Base-by-base conservation (phyloP, 2,113 vertebrate species). In the Paramisgurnus dabryanus region DNA sequence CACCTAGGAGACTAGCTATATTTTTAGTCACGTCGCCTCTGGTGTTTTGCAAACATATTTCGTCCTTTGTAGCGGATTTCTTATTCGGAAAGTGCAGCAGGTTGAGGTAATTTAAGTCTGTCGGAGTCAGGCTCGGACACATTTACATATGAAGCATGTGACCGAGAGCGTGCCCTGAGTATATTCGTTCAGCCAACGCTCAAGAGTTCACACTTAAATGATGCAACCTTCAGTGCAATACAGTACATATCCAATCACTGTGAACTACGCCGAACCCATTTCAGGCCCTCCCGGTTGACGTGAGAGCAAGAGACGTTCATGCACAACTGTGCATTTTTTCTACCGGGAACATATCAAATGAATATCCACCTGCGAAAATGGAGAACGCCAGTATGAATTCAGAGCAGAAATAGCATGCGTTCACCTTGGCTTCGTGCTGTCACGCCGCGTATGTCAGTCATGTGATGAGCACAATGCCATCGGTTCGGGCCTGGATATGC, bases 1-100 rank as follows among this genome's bases (percentile, higher is more conserved):
- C 82, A 85, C 84, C 84, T 77, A 82, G 84, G 79, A 84, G 74
- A 82, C 83, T 72, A 83, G 83, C 49, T 67, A 63, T 87, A 87
- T 87, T 83, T 85, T 80, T 83, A 85, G 83, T 81, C 79, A 22
- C 50, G 68, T 69, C 73, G 78, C 77, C 67, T 74, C 77, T 74
- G 81, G 81, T 86, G 83, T 86, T 84, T 80, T 84, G 72, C 79
- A 84, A 84, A 80, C 73, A 84, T 78, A 75, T 65, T 82, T 67
- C 67, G 67, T 81, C 67, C 67, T 82, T 79, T 80, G 76, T 79
- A 82, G 68, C n/a, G 22, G 76, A 81, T 78, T 81, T 84, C 74
- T 80, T 40, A 41, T 79, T 80, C 61, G 6, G 50, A 80, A 67
- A 77, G 68, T 39, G 41, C 50, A 27, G 27, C 55, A 17, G 61